Evolutionary conservation across 2,888 invertebrate genomes (phyloP).

Genomic region (Leucoma salicis): DNA sequence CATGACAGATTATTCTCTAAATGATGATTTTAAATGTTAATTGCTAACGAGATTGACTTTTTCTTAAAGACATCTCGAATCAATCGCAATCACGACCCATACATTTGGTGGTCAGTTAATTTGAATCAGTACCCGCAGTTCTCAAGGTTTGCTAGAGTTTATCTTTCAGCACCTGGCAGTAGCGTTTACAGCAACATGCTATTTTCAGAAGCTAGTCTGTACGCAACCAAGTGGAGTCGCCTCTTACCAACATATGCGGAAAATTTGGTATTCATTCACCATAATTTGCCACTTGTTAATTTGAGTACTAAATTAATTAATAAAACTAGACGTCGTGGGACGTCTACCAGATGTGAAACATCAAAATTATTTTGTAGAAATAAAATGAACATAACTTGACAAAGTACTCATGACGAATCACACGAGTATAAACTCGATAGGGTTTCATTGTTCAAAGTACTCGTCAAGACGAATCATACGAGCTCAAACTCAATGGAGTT

Average conservation of each 20-base stretch:
- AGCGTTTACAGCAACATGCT: neutral
- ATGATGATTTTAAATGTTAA: too few species aligned
- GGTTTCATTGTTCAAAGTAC: too few species aligned
- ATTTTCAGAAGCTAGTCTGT: constrained; percentile 1
- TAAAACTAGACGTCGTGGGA: too few species aligned
- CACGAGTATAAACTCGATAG: too few species aligned
- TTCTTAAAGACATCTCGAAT: constrained; percentile 14
- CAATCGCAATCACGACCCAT: constrained; percentile 19
- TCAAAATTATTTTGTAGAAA: too few species aligned
- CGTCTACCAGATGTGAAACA: too few species aligned
- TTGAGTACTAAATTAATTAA: neutral
- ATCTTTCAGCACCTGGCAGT: neutral
- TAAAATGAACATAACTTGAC: too few species aligned
- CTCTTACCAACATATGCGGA: neutral
- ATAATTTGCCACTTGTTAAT: neutral
- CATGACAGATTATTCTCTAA: constrained; percentile 11
- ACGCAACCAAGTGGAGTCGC: constrained; percentile 1
- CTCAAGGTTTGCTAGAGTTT: neutral
- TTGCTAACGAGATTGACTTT: constrained; percentile 3
- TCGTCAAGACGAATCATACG: too few species aligned
- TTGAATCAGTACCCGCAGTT: neutral
- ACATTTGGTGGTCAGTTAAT: constrained; percentile 2
- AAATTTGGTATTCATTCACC: constrained; percentile 3
- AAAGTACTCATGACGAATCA: too few species aligned
- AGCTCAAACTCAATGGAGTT: too few species aligned